These are phyloP conservation scores for Etheostoma spectabile DNA, from an alignment of 2,113 vertebrate genomes.

Conservation along the genomic window DNA sequence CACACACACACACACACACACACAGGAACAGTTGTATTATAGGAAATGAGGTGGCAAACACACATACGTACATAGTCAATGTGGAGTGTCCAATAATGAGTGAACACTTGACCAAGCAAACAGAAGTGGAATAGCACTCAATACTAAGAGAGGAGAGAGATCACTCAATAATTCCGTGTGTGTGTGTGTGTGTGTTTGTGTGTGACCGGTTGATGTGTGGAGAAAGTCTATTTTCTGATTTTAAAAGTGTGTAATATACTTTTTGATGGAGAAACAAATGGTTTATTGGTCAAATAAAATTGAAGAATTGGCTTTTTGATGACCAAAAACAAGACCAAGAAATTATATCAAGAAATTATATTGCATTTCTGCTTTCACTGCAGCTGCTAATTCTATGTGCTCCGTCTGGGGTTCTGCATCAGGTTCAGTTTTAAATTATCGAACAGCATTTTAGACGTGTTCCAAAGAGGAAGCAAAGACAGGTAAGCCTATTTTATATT, in stretches of 20 bases:
- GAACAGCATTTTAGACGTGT: background rate
- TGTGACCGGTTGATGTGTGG: background rate
- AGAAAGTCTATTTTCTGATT: background rate
- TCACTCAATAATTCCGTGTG: background rate
- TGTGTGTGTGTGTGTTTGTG: background rate
- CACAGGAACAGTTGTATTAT: background rate
- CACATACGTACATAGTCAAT: constrained; percentile 3
- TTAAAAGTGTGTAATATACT: background rate
- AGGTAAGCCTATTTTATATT: background rate
- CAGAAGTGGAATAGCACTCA: constrained; percentile 26
- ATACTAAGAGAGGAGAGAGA: constrained; percentile 10
- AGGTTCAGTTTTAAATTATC: constrained; percentile 1
- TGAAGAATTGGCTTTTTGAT: background rate
- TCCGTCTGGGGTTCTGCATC: constrained; percentile 6
- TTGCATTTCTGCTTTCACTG: constrained; percentile 10
- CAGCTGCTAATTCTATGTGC: background rate
- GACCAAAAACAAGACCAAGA: background rate
- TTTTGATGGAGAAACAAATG: background rate
- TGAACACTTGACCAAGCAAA: constrained; percentile 42
- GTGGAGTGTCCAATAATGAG: constrained; percentile 38
- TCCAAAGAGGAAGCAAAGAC: background rate
- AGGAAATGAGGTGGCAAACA: constrained; percentile 3
- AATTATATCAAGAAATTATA: background rate
- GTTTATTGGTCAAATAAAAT: constrained; percentile 7
- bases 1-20: background rate